Evolutionary conservation across 1,140 invertebrate genomes (phyloP), one percentile per base, ranked within the genome.

Genomic region (Lepeophtheirus salmonis): DNA sequence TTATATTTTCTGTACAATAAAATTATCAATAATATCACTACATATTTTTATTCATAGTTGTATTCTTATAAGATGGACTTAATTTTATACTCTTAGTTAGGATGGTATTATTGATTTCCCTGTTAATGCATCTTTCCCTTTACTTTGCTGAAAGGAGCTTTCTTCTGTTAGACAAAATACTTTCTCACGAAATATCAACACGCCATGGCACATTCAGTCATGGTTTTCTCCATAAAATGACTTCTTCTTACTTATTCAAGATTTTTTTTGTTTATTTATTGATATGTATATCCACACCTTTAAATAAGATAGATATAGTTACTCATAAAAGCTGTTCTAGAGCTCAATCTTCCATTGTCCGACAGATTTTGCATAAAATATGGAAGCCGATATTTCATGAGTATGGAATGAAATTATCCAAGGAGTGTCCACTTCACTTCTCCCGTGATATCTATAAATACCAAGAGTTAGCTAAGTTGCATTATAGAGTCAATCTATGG

Each of bases 371-470:
- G 13, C 55, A 50, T 10, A 67, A 83, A 79, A 88, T 89, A 78
- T 86, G 89, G 82, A 78, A 85, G 60, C 86, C 88, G 48, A 81
- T 90, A 50, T 75, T 90, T 70, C 83, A 84, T 67, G 83, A 85
- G 70, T 83, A 86, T 73, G 81, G 86, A 70, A 79, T 83, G n/a
- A 77, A 80, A 60, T 70, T 92, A 56, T 86, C 87, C 2, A 67
- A 88, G 64, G 84, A 88, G 69, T 95, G 89, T 71, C 88, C 87
- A 12, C 83, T 95, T 68, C 85, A 90, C 72, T 80, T 83, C 3
- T 77, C 79, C 56, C 77, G 88, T 64, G 89, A 94, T 71, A 83
- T 89, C 24, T 90, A 87, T 71, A 79, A 80, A 50, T 80, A 83
- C 0, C 84, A 90, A 67, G 84, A 91, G 70, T 74, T 78, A 23